Conservation (phyloP, 2,797 vertebrate genomes). For the Cryptoprocta ferox region DNA sequence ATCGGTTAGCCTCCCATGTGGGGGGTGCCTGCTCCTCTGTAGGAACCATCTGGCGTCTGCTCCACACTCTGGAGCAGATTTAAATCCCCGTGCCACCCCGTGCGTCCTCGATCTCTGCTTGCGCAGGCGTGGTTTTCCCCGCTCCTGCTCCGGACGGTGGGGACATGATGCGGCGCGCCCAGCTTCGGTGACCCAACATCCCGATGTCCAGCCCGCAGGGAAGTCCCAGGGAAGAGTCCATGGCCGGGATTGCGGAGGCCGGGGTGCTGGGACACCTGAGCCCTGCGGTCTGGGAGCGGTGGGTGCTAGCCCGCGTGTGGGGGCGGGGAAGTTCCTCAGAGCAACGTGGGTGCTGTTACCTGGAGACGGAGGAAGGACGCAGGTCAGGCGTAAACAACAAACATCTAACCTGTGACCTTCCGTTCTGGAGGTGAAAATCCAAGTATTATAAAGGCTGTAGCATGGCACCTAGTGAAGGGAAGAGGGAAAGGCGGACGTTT, state of each 20-base stretch:
- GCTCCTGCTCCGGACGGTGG: background rate
- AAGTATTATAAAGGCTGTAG: background rate
- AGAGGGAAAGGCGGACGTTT: background rate
- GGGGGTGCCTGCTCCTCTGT: background rate
- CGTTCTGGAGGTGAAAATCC: background rate
- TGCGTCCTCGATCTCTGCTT: background rate
- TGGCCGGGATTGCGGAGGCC: no score
- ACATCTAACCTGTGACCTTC: background rate
- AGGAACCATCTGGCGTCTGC: background rate
- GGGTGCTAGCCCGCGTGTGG: background rate
- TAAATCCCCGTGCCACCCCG: background rate
- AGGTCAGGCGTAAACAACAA: background rate
- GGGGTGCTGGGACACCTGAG: no score
- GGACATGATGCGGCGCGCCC: background rate
- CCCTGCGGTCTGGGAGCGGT: background rate
- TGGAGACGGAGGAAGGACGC: background rate
- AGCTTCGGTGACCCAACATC: background rate
- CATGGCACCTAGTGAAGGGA: background rate
- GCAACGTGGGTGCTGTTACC: background rate
- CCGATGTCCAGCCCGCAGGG: background rate
- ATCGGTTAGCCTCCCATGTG: background rate
- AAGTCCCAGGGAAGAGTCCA: background rate
- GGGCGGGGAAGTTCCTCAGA: background rate
- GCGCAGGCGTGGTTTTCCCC: background rate
- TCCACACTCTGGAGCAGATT: background rate